A percentile compares a stretch with the other conserved stretches of the same genome.
phyloP scores from a whole-genome alignment of 2,113 vertebrate species.

The Anguilla japonica region DNA sequence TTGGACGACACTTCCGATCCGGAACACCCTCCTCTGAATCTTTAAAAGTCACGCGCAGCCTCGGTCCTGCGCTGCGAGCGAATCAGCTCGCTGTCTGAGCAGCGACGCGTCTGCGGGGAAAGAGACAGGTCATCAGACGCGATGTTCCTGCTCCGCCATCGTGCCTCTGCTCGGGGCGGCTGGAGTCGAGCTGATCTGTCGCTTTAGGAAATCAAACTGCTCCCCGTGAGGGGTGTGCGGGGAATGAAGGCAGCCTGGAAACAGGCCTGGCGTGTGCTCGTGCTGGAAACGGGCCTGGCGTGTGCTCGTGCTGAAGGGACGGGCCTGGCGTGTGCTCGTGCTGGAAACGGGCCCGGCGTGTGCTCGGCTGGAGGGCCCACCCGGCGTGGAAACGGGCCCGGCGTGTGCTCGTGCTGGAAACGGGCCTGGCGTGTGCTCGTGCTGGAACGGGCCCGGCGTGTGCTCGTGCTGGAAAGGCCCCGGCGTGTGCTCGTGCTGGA shows the following conservation, averaged over 20 bases:
- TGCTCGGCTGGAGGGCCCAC: too few species aligned
- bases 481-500: too few species aligned
- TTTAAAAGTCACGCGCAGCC: background rate
- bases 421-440: background rate
- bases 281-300: background rate
- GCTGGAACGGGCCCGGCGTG: background rate
- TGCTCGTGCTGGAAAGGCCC: background rate
- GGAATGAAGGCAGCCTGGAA: conserved; percentile 11
- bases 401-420: background rate
- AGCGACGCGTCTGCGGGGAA: conserved; percentile 2
- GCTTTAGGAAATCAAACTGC: conserved; percentile 31
- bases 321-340: too few species aligned
- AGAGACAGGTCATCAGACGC: conserved; percentile 23
- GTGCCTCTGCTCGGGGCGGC: conserved; percentile 1
- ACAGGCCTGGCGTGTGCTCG: background rate
- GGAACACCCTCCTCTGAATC: background rate
- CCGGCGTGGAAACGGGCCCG: background rate
- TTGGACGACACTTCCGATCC: background rate
- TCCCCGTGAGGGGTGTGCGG: conserved; percentile 17
- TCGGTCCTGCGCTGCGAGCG: background rate
- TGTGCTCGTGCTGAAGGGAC: background rate
- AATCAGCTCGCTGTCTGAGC: background rate
- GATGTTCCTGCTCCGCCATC: background rate
- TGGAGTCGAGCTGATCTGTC: conserved; percentile 28
- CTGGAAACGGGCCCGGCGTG: background rate